Evolutionary conservation across 2,113 vertebrate species (phyloP), one percentile per base, ranked within the genome.

Genomic region (Salvelinus namaycush): DNA sequence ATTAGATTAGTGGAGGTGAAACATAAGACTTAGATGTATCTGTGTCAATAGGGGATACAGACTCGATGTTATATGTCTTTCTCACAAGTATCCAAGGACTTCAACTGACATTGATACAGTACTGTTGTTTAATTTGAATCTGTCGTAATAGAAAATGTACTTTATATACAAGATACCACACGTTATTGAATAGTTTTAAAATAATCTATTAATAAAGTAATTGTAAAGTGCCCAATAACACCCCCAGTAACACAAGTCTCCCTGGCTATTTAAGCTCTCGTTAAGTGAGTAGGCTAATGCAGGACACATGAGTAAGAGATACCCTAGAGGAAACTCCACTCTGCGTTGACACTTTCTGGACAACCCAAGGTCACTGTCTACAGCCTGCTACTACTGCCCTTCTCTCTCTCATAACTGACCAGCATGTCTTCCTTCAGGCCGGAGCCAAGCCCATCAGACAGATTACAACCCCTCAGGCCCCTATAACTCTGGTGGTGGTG

Each of bases 1-100:
- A 93, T 92, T 93, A 92, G 91, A 92, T 93, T 93, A 93, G 89
- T 82, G 86, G 85, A 92, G 86, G 84, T 89, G 89, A 89, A 92
- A 92, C 83, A 82, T 80, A 86, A 89, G 85, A 89, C 84, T 80
- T 88, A 79, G 76, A 84, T 89, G 83, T 83, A 79, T 83, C 68
- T 65, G 64, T 67, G 76, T 72, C 82, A 74, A 77, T 79, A 44
- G 79, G 70, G 74, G 66, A 80, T 51, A 54, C 75, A n/a, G 51
- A 44, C 76, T 76, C 79, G 24, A 48, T 72, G 77, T 16, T 79
- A 82, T 79, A 77, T 67, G 60, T 5, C 66, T 54, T 70, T 75
- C 59, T 67, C 60, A 6, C 68, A 81, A 80, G 51, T 64, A 67
- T 70, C 29, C 72, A 3, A 27, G 1, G 29, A 77, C 62, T 62